These are phyloP conservation scores for Mirza zaza DNA, from an alignment of 2,113 vertebrate species.

Conservation along the genomic window DNA sequence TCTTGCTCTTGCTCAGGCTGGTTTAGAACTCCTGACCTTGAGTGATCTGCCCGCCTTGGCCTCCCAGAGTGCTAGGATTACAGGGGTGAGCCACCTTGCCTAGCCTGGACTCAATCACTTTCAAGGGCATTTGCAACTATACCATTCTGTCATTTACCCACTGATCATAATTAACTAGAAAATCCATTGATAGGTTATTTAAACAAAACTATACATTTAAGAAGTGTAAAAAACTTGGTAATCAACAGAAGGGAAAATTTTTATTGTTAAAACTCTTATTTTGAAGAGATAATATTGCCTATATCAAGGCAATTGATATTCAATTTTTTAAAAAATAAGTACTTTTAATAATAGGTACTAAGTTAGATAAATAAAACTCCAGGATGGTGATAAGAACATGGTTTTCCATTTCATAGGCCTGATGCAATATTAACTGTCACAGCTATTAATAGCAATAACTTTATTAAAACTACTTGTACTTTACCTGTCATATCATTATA, in stretches of 20 bases:
- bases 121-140: background rate
- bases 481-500: background rate
- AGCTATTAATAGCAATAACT: background rate
- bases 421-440: background rate
- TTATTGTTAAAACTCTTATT: background rate
- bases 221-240: background rate
- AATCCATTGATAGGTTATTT: background rate
- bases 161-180: background rate
- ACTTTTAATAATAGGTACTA: background rate
- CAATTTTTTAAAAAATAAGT: background rate
- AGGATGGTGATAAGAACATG: background rate
- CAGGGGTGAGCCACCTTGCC: too few species aligned
- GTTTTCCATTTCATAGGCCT: background rate
- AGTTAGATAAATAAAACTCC: background rate
- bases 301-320: background rate
- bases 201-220: background rate
- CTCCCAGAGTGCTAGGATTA: too few species aligned
- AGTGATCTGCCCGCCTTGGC: too few species aligned
- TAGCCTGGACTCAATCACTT: background rate
- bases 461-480: background rate
- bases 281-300: background rate
- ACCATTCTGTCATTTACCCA: background rate
- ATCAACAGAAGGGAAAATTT: background rate
- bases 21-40: too few species aligned
- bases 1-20: too few species aligned